These are phyloP conservation scores for Salvelinus sp. DNA, from an alignment of 2,113 vertebrate species.

Conservation along the genomic window DNA sequence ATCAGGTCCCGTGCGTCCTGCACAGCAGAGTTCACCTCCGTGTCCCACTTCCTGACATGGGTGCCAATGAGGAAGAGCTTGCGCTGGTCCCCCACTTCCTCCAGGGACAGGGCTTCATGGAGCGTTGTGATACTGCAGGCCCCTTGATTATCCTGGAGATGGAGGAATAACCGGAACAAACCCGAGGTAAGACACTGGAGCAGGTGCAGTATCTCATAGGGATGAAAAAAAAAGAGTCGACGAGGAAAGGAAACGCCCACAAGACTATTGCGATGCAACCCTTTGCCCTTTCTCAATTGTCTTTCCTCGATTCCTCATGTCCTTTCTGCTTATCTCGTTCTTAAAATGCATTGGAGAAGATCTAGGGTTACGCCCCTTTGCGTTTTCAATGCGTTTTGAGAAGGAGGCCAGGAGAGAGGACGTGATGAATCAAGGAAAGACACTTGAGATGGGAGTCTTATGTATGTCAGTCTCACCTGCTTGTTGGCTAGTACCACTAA, in stretches of 20 bases:
- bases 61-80: slow-evolving; percentile 89
- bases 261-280: too few relatives aligned
- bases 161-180: not conserved
- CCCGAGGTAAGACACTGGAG: not conserved
- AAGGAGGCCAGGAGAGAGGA: too few relatives aligned
- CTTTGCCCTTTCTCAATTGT: too few relatives aligned
- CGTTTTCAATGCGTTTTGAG: not conserved
- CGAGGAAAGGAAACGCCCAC: not conserved
- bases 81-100: slow-evolving; percentile 79
- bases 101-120: slow-evolving; percentile 83
- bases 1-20: slow-evolving; percentile 87
- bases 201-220: not conserved
- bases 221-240: too few relatives aligned
- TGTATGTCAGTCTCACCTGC: slow-evolving; percentile 80
- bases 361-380: too few relatives aligned
- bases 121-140: slow-evolving; percentile 87
- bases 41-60: slow-evolving; percentile 70
- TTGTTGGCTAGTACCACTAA: slow-evolving; percentile 93
- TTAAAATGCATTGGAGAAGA: too few relatives aligned
- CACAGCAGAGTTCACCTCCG: slow-evolving; percentile 76
- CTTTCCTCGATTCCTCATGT: too few relatives aligned
- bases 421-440: not conserved
- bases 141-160: slow-evolving; percentile 81
- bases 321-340: too few relatives aligned
- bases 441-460: not conserved